Evolutionary conservation across 2,888 invertebrate genomes (phyloP), one percentile per base, ranked within the genome.

Genomic region (Nomada goodeniana): DNA sequence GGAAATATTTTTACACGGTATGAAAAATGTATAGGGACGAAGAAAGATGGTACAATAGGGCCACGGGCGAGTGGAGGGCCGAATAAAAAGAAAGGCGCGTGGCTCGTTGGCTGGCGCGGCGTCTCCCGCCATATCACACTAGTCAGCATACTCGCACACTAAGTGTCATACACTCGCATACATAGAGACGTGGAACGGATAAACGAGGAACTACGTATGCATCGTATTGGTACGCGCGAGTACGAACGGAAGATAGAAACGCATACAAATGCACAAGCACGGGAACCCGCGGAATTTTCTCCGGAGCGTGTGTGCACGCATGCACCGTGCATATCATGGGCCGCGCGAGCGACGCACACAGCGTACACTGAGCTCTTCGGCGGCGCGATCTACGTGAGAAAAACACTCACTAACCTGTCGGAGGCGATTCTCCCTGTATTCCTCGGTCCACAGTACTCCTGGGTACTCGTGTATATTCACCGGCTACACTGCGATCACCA

Each of bases 91-190:
- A 89, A 88, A 89, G 85, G 85, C 83, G 84, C 83, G 83, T 89
- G 89, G 88, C 84, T 85, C 83, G 81, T 80, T 85, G 11, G 88
- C 82, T 89, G 86, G 84, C 86, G 84, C 83, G 86, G 90, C 90
- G 91, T 91, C 90, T 90, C 90, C 90, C 90, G 89, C 90, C 90
- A 89, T 89, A 90, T 91, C 91, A 86, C 82, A 67, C 87, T 81
- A 85, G 80, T 81, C 80, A 72, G 75, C 84, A 77, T 79, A 77
- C 83, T 83, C 61, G 73, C 76, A 65, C 72, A 74, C 61, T 23
- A 52, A 73, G 83, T 80, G 81, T 78, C 81, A 76, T 73, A 80
- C 80, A 77, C 86, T 73, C 76, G 42, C 59, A 61, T 65, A 59
- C 53, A 76, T 9, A 26, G 44, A 78, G 20, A 53, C 59, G 63